Evolutionary conservation across 2,888 invertebrate species (phyloP).

Genomic region (Hedychridium roseum): DNA sequence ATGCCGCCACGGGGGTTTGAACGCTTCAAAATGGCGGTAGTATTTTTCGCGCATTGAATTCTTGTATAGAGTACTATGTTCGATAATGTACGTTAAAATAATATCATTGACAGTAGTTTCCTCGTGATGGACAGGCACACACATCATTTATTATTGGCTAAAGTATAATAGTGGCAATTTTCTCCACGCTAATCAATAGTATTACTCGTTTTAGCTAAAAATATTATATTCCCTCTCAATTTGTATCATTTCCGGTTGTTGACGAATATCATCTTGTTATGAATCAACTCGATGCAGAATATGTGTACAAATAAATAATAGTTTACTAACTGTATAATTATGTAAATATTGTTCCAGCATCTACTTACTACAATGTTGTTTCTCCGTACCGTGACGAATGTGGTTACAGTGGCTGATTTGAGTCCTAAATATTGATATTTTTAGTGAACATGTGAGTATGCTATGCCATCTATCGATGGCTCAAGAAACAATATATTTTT

Average conservation of each 20-base stretch:
- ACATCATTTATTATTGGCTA: too few species aligned
- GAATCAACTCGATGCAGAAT: too few species aligned
- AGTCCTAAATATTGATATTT: constrained; percentile 45
- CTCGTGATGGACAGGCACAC: background rate
- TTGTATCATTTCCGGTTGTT: background rate
- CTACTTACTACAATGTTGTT: background rate
- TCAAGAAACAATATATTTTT: too few species aligned
- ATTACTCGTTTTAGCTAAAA: background rate
- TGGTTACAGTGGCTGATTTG: constrained; percentile 42
- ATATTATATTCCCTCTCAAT: background rate
- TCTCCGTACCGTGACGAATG: background rate
- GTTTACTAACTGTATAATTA: too few species aligned
- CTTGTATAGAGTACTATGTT: background rate
- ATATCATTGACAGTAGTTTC: too few species aligned
- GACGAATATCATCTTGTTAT: background rate
- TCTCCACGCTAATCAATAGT: too few species aligned
- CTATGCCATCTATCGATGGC: constrained; percentile 21
- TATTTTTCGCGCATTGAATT: constrained; percentile 28
- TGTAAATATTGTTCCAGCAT: background rate
- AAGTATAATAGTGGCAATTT: too few species aligned
- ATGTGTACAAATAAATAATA: too few species aligned
- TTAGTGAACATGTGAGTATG: constrained; percentile 12
- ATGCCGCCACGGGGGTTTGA: constrained; percentile 51
- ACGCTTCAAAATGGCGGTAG: constrained; percentile 41
- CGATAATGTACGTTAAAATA: background rate